Evolutionary conservation across 2,797 vertebrate genomes (phyloP), one percentile per base, ranked within the genome.

Genomic region (Ctenochaetus hawaiiensis): DNA sequence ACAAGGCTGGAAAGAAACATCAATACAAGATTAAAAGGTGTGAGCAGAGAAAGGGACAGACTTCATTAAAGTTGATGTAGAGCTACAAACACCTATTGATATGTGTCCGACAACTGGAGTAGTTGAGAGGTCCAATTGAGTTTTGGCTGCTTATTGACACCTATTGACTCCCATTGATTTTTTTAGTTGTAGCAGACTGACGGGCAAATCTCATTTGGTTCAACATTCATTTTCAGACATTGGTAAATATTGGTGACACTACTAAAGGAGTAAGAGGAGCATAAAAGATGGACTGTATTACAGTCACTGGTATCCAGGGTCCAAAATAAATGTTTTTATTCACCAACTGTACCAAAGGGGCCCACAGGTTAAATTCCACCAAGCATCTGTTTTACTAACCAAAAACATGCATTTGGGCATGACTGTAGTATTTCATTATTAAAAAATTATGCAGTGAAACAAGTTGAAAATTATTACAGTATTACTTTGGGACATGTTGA

Each of bases 11-110:
- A 82, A 72, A 82, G 79, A 92, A 91, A 90, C 82, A 77, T 94
- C 94, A 94, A 95, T 95, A 95, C 88, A 47, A 89, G 93, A 94
- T 95, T 94, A 94, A 94, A 92, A 93, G 92, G 87, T 88, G 89
- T 34, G 82, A 89, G 84, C 56, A 72, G 83, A 87, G 84, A 89
- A 90, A 90, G 88, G 78, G 83, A 90, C 89, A 90, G 90, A 92
- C 92, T 93, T 94, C 93, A 94, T 95, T 94, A 94, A 89, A 87
- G 84, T 77, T 93, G 93, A 93, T 91, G 84, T 83, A 84, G 78
- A 87, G 82, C 89, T 78, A 79, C 85, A 87, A 90, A 87, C 82
- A 80, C 88, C 77, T 83, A 88, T 92, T 92, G 91, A 93, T 92
- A 92, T 89, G 84, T 84, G 81, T 53, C 75, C 90, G 84, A 91